Evolutionary conservation across 2,888 invertebrate species (phyloP), one percentile per base, ranked within the genome.

Genomic region (Polyommatus icarus): DNA sequence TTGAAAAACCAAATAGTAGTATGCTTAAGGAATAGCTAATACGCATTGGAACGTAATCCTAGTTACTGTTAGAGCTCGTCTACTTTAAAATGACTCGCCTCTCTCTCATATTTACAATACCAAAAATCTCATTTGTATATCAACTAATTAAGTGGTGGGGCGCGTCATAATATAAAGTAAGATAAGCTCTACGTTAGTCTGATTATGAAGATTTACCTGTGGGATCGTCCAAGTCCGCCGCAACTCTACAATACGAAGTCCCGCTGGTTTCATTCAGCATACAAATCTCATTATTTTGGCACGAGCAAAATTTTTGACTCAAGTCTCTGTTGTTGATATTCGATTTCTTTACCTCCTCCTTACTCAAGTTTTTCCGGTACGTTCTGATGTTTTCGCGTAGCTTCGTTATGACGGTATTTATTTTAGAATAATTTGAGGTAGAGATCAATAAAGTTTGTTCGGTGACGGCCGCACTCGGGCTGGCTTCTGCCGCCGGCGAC

Each of bases 261-360:
- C 95, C 94, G 83, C 95, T 96, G 82, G 90, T 94, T 82, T 95
- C 95, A 82, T 95, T 93, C 76, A 96, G 94, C 87, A 96, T 95
- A 89, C 96, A 96, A 79, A 96, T 95, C 89, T 96, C 95, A 81
- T 89, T 88, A 80, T 82, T 91, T 89, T 93, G 91, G 91, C 95
- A 95, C 90, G 91, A 90, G 84, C 95, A 95, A 87, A 93, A 93
- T 82, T 85, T 90, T 84, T 87, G 84, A 76, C 91, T 89, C 82
- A 91, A 82, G 84, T 92, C 90, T 88, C 89, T 87, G 82, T 90
- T 91, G 80, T 85, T 89, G 76, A 90, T 87, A 61, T 93, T 92
- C 78, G 88, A 87, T 81, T 86, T 89, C 79, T 82, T 80, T 79
- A 83, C 86, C 80, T 86, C 84, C 78, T 82, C 83, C 77, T 87